A percentile compares a stretch with the other conserved stretches of the same genome.
These are phyloP conservation scores for Peromyscus nudipes DNA, from an alignment of 2,797 vertebrate genomes.

Conservation along the genomic window DNA sequence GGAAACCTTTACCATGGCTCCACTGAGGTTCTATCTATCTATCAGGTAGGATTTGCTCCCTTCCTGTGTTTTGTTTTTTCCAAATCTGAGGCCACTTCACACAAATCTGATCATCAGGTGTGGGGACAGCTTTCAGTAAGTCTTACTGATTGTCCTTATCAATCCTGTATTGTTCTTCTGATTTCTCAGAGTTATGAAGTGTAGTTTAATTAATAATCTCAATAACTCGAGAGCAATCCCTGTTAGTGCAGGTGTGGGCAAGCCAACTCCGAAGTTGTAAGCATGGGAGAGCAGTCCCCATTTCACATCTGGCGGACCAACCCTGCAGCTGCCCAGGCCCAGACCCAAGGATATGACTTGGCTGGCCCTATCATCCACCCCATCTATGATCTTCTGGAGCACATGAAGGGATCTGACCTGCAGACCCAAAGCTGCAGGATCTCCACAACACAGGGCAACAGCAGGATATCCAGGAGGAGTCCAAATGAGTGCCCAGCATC, in stretches of 20 bases:
- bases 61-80: slow-evolving; percentile 83
- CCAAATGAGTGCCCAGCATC: neutral
- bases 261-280: neutral
- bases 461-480: neutral
- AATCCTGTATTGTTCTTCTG: neutral
- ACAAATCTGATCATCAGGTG: slow-evolving; percentile 84
- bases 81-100: slow-evolving; percentile 82
- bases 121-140: neutral
- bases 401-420: neutral
- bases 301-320: neutral
- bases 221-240: neutral
- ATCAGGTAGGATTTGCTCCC: slow-evolving; percentile 88
- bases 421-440: neutral
- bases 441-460: neutral
- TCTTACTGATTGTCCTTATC: neutral
- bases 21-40: slow-evolving; percentile 82
- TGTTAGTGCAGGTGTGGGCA: neutral
- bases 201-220: neutral
- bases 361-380: neutral
- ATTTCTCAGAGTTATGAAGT: slow-evolving; percentile 13
- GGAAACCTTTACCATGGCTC: slow-evolving; percentile 86
- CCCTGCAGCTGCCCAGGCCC: neutral
- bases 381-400: neutral
- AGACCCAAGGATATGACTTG: neutral
- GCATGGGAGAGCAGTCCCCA: neutral